Conservation (phyloP, 2,888 invertebrate genomes). For the Deladenus siricidicola region DNA sequence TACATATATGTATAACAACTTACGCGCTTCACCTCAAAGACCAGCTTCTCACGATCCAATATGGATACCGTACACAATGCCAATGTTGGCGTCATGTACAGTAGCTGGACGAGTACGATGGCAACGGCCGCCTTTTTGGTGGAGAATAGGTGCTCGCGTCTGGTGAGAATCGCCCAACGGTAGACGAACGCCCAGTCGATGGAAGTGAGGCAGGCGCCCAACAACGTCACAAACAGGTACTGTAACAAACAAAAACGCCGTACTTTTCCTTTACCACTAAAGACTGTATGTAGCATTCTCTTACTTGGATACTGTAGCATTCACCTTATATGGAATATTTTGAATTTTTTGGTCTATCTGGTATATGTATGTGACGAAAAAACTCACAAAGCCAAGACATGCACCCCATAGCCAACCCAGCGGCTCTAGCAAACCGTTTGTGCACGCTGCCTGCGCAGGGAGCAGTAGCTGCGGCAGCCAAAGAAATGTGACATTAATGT, state of each 20-base stretch:
- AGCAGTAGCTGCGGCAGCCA: constrained; percentile 2
- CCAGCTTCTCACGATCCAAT: neutral
- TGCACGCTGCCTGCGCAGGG: constrained; percentile 6
- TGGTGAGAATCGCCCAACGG: neutral
- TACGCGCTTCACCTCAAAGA: neutral
- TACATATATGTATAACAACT: neutral
- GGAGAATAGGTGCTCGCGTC: neutral
- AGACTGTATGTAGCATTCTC: no score
- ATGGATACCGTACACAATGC: neutral
- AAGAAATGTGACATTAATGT: constrained; percentile 1
- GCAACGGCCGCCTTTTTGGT: neutral
- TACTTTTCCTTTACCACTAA: no score
- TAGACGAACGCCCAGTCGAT: neutral
- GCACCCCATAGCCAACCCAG: constrained; percentile 4
- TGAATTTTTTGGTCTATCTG: no score
- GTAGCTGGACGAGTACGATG: neutral
- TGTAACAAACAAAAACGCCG: no score
- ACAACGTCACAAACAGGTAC: neutral
- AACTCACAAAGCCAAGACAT: neutral
- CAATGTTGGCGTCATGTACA: neutral
- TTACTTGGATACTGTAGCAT: no score
- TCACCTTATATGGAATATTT: no score
- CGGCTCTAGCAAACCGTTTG: constrained; percentile 1
- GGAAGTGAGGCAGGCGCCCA: neutral
- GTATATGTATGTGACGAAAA: no score